Evolutionary conservation across 2,888 invertebrate genomes (phyloP).

Genomic region (Melitaea athalia): DNA sequence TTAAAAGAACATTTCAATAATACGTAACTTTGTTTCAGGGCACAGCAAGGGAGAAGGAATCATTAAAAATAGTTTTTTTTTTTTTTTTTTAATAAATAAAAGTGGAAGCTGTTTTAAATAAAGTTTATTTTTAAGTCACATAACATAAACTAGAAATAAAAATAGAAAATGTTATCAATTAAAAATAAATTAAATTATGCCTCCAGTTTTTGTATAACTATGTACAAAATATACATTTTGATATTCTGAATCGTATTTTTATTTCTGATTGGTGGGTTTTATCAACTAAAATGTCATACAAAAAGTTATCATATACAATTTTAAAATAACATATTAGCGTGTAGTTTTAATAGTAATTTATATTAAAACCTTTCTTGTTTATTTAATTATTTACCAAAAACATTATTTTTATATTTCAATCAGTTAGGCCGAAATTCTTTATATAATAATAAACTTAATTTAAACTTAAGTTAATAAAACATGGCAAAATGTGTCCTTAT

Average conservation of each 20-base stretch:
- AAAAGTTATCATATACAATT: slow-evolving; percentile 2
- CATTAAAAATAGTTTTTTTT: slow-evolving; percentile 36
- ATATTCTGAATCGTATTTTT: slow-evolving; percentile 39
- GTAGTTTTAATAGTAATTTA: slow-evolving; percentile 1
- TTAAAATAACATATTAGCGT: slow-evolving; percentile 14
- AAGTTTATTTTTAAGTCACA: slow-evolving; percentile 62
- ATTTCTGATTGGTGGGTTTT: slow-evolving; percentile 58
- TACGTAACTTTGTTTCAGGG: slow-evolving; percentile 50
- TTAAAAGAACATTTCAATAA: not conserved
- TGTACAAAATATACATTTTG: slow-evolving; percentile 75
- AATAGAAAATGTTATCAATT: slow-evolving; percentile 60
- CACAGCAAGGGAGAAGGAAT: slow-evolving; percentile 47
- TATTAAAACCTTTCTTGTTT: not conserved
- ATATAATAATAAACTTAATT: slow-evolving; percentile 7
- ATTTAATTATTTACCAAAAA: not conserved
- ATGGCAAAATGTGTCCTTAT: slow-evolving; percentile 34
- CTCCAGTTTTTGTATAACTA: slow-evolving; percentile 69
- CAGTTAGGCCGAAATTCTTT: not conserved
- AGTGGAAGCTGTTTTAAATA: slow-evolving; percentile 42
- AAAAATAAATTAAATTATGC: slow-evolving; percentile 73
- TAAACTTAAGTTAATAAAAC: slow-evolving; percentile 28
- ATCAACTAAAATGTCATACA: slow-evolving; percentile 11
- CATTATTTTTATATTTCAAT: not conserved
- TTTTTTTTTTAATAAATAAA: not conserved
- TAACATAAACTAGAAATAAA: slow-evolving; percentile 61